Evolutionary conservation across 2,797 vertebrate genomes (phyloP).

Genomic region (Brachymystax lenok): DNA sequence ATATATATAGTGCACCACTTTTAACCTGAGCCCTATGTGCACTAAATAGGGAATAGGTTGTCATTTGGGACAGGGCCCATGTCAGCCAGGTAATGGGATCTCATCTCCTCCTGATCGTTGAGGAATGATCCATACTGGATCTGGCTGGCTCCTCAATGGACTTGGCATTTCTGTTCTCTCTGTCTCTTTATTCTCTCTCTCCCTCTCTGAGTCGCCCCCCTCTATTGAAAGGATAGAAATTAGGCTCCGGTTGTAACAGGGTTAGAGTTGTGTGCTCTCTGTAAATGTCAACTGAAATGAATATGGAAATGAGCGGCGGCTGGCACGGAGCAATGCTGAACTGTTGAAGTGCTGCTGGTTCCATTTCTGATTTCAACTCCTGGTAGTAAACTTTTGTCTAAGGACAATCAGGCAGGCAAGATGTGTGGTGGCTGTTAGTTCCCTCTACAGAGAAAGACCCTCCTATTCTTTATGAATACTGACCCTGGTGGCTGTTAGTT

Average conservation of each 20-base stretch:
- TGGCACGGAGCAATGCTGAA: background rate
- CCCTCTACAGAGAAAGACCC: too few relatives aligned
- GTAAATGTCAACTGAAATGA: slow-evolving; percentile 3
- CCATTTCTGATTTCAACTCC: background rate
- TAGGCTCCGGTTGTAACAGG: background rate
- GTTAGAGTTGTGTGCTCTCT: background rate
- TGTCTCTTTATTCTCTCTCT: background rate
- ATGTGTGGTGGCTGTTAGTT: too few relatives aligned
- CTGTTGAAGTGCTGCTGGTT: background rate
- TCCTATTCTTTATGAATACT: too few relatives aligned
- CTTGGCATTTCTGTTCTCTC: background rate
- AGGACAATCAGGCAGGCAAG: background rate
- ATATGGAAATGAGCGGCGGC: background rate
- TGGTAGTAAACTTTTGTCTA: background rate
- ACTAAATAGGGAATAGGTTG: background rate
- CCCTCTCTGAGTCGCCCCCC: background rate
- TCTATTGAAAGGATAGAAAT: background rate
- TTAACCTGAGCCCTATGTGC: background rate
- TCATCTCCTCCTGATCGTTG: background rate
- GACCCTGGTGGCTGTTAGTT: too few relatives aligned
- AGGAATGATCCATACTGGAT: background rate
- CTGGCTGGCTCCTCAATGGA: background rate
- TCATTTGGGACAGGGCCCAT: background rate
- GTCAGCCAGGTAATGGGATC: background rate
- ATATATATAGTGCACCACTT: background rate